phyloP scores from a whole-genome alignment of 1,140 invertebrate species.

The Drosophila eugracilis region DNA sequence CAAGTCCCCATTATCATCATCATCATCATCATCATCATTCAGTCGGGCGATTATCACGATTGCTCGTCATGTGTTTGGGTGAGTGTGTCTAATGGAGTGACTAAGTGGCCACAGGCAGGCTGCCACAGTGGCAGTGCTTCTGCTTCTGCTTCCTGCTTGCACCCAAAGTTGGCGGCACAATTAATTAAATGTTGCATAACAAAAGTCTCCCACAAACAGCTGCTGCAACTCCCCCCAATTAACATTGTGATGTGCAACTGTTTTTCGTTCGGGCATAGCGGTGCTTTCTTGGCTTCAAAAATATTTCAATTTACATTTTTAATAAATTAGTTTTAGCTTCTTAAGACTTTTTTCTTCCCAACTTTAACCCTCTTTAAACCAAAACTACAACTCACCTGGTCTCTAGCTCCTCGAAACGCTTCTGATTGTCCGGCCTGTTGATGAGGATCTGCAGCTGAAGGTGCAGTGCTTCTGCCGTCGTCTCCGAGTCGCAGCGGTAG shows the following conservation, averaged over 20 bases:
- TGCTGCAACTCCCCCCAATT: not conserved
- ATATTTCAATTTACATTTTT: not conserved
- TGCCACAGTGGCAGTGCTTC: constrained; percentile 32
- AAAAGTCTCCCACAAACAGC: not conserved
- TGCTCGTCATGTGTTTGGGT: constrained; percentile 21
- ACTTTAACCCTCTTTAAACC: no score
- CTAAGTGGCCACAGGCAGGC: constrained; percentile 45
- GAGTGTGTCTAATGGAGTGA: constrained; percentile 52
- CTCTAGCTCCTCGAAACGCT: constrained; percentile 93
- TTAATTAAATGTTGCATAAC: constrained; percentile 47
- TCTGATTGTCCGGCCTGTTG: constrained; percentile 93
- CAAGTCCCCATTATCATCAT: constrained; percentile 12
- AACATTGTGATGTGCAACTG: constrained; percentile 2
- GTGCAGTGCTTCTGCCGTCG: constrained; percentile 94
- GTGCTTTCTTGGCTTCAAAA: not conserved
- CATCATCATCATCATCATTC: not conserved
- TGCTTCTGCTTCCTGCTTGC: constrained; percentile 36
- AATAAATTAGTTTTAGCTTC: no score
- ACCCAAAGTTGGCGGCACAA: constrained; percentile 9
- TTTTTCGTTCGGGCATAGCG: not conserved
- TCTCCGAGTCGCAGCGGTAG: constrained; percentile 97
- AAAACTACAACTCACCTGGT: constrained; percentile 85
- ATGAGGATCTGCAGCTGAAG: constrained; percentile 93
- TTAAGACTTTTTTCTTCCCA: no score
- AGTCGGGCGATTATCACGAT: constrained; percentile 31